Base-by-base conservation (phyloP, 1,140 invertebrate genomes). In the Oedothorax gibbosus region DNA sequence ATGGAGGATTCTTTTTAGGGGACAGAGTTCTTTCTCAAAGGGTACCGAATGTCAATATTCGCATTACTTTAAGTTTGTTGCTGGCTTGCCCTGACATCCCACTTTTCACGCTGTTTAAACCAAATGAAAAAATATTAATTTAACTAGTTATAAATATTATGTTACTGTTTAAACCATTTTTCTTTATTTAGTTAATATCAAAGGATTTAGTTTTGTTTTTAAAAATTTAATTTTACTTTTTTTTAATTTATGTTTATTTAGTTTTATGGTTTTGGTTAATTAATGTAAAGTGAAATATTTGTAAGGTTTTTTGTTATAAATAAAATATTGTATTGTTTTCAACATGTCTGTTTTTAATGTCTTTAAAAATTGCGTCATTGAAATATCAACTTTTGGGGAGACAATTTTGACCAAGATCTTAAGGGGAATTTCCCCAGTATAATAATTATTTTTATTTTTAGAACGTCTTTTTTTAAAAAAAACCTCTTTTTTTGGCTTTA, bases 331-430 rank as follows among this genome's bases (percentile, higher is more conserved):
- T 12, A 15, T 54, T 65, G 11, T 35, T 50, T 78, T 18, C 21
- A 68, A 21, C 8, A 35, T 50, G 6, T 14, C 4, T 69, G 9
- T 9, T 35, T 18, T 21, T 62, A 11, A 18, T 66, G 54, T 71
- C 71, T 76, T 10, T 64, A 84, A 66, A n/a, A 87, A 84, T 76
- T 87, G 15, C 35, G 72, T 2, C 94, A 95, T 86, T 96, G 94
- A 88, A 94, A 93, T 85, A 92, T 95, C 86, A 91, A 88, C 89
- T 94, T 9, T 92, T 97, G 51, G 94, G 94, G 0, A 90, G 95
- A 21, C 94, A 97, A 94, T 87, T 98, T 93, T 88, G 95, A 96
- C 90, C 91, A 93, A 0, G 79, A 87, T 7, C 12, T 93, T 92
- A 12, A 68, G 35, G 7, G 85, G 73, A 56, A 76, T n/a, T 85